A percentile compares a stretch with the other conserved stretches of the same genome.
phyloP scores from a whole-genome alignment of 1,140 invertebrate species.

The Mercenaria mercenaria region DNA sequence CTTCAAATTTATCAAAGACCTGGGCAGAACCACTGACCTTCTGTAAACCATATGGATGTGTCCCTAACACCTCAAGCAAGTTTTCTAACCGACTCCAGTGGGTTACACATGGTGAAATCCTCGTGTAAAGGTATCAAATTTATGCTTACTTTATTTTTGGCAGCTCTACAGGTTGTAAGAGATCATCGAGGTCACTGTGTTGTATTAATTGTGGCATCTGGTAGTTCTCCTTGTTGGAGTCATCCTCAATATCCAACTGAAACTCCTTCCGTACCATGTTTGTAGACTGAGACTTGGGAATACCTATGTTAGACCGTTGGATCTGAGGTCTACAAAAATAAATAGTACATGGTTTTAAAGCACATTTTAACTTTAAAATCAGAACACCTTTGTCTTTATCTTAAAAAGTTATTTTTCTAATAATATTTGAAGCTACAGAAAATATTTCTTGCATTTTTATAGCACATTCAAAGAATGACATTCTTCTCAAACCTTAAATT shows the following conservation, averaged over 20 bases:
- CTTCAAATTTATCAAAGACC: too few relatives aligned
- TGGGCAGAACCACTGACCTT: too few relatives aligned
- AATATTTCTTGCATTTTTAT: too few relatives aligned
- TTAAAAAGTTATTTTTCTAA: too few relatives aligned
- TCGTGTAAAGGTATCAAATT: too few relatives aligned
- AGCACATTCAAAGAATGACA: too few relatives aligned
- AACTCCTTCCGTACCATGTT: constrained; percentile 75
- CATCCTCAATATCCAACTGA: constrained; percentile 83
- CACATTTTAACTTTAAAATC: not conserved
- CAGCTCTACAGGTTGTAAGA: constrained; percentile 83
- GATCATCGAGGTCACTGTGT: constrained; percentile 86
- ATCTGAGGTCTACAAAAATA: constrained; percentile 68
- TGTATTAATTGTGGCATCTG: constrained; percentile 87
- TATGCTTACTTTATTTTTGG: constrained; percentile 80
- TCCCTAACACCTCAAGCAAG: too few relatives aligned
- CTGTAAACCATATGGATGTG: too few relatives aligned
- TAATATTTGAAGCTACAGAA: not conserved
- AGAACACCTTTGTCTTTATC: not conserved
- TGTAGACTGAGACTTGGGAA: constrained; percentile 76
- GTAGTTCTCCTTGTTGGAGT: constrained; percentile 58
- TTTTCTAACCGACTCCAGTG: too few relatives aligned
- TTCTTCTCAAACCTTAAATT: too few relatives aligned
- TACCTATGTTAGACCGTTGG: constrained; percentile 70
- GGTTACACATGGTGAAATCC: too few relatives aligned
- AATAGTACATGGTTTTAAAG: too few relatives aligned